Conservation (phyloP, 2,113 vertebrate genomes). For the Synodontis membranacea region DNA sequence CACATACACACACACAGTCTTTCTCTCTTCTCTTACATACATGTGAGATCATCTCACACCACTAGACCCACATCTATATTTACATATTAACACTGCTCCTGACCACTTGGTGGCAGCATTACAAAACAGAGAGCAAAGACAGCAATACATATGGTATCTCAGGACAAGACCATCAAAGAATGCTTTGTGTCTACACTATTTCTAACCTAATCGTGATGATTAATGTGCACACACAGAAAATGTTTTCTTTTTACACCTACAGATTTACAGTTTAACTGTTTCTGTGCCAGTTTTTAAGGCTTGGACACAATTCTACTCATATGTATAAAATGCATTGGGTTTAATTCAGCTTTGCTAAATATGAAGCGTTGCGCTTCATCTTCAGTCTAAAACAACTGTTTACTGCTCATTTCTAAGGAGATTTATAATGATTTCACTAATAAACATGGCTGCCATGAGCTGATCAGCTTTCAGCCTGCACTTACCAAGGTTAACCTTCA, state of each 20-base stretch:
- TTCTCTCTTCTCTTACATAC: not conserved
- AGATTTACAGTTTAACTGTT: not conserved
- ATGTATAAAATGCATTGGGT: not conserved
- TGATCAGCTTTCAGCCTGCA: not conserved
- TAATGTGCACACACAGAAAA: not conserved
- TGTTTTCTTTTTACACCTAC: not conserved
- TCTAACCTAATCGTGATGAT: not conserved
- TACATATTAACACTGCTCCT: not conserved
- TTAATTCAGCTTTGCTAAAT: not conserved
- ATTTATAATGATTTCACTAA: not conserved
- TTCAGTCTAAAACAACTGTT: not conserved
- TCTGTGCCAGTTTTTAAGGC: not conserved
- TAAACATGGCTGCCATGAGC: not conserved
- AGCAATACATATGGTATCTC: not conserved
- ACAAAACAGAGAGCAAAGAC: slow-evolving; percentile 21
- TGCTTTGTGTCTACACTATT: not conserved
- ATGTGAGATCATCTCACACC: not conserved
- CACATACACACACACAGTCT: not conserved
- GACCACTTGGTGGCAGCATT: slow-evolving; percentile 61
- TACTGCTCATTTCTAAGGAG: not conserved
- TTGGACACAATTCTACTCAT: not conserved
- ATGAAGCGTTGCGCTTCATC: not conserved
- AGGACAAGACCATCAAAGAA: not conserved
- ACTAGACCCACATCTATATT: not conserved
- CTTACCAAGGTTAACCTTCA: not conserved